These are phyloP conservation scores for Eustalomyia histrio DNA, from an alignment of 2,888 invertebrate genomes.

Conservation along the genomic window DNA sequence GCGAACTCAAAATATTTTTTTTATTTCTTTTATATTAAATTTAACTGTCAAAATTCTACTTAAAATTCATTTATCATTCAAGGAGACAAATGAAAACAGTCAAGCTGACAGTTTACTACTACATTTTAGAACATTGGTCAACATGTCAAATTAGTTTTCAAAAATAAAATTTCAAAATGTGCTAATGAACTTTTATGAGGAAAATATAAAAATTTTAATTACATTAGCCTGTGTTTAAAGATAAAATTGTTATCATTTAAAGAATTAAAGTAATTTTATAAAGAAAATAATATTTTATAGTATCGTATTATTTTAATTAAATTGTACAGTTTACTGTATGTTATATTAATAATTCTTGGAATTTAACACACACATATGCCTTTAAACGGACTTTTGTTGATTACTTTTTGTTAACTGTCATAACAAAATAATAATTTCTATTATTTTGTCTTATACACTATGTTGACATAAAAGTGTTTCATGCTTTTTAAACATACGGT, in stretches of 20 bases:
- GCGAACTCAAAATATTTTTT: background rate
- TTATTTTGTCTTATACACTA: background rate
- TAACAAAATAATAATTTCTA: background rate
- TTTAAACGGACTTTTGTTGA: background rate
- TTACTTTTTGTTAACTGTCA: background rate
- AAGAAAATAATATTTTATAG: background rate
- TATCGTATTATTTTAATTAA: background rate
- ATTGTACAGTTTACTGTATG: too few relatives aligned
- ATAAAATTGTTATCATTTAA: background rate
- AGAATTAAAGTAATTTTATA: background rate
- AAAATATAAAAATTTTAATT: background rate
- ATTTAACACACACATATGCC: background rate
- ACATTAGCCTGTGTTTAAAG: background rate
- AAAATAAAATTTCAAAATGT: constrained; percentile 8
- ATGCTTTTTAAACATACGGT: background rate
- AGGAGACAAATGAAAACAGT: background rate
- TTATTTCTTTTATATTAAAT: background rate
- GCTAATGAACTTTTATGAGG: constrained; percentile 38
- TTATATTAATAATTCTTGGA: background rate
- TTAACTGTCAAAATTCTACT: constrained; percentile 50
- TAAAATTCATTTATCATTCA: constrained; percentile 49
- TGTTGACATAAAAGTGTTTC: background rate
- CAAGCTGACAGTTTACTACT: background rate
- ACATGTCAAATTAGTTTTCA: constrained; percentile 7
- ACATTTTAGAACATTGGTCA: background rate